phyloP scores from a whole-genome alignment of 2,113 vertebrate genomes.

The Opisthocomus hoazin region DNA sequence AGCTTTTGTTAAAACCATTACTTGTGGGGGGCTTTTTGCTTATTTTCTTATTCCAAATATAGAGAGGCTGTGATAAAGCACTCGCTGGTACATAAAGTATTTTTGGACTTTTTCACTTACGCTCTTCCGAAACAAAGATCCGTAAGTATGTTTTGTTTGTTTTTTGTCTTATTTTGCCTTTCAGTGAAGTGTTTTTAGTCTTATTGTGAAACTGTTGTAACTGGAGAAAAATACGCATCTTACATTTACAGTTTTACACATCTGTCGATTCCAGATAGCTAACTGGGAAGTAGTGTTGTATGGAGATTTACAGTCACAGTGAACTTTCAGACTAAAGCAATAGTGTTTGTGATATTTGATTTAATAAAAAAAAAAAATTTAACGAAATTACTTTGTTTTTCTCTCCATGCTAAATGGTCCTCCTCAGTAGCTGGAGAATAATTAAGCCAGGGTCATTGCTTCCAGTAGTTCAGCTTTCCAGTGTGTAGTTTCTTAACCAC shows the following conservation, averaged over 20 bases:
- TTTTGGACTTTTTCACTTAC: constrained; percentile 88
- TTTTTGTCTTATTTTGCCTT: not conserved
- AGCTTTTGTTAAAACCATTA: not conserved
- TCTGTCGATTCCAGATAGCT: not conserved
- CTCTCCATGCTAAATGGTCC: not conserved
- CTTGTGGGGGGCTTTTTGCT: not conserved
- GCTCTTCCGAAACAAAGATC: constrained; percentile 83
- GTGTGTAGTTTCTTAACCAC: not conserved
- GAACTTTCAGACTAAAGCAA: not conserved
- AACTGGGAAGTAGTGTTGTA: not conserved
- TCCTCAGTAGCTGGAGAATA: not conserved
- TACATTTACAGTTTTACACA: not conserved
- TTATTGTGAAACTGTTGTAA: not conserved
- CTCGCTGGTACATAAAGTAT: constrained; percentile 95
- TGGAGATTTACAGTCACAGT: not conserved
- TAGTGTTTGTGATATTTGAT: not conserved
- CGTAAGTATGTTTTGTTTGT: constrained; percentile 69
- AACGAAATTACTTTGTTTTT: not conserved
- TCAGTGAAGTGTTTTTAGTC: not conserved
- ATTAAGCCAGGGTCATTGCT: not conserved
- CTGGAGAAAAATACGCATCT: not conserved
- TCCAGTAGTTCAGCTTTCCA: not conserved
- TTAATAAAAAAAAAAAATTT: not conserved
- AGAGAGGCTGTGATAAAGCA: constrained; percentile 97
- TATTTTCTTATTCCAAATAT: not conserved